phyloP scores from a whole-genome alignment of 2,113 vertebrate species.

The Anolis sagrei region DNA sequence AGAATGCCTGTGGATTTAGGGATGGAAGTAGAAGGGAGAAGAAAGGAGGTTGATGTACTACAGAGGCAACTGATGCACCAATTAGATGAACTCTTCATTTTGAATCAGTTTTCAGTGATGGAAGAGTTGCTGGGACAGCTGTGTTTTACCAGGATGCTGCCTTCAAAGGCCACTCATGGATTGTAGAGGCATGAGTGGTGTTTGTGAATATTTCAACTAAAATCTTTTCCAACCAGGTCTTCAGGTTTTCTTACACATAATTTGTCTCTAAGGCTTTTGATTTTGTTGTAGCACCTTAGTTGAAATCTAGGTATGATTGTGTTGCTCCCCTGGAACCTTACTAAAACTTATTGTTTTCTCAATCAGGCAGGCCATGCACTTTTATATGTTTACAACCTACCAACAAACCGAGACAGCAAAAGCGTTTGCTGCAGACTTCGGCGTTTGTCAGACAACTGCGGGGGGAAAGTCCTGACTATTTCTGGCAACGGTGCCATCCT shows the following conservation, averaged over 20 bases:
- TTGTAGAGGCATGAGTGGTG: neutral
- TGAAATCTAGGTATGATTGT: neutral
- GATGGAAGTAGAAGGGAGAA: neutral
- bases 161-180: neutral
- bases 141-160: neutral
- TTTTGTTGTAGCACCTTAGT: neutral
- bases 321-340: neutral
- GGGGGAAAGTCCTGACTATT: conserved; percentile 94
- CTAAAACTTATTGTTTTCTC: conserved; percentile 56
- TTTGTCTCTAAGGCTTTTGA: neutral
- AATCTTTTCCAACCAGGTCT: neutral
- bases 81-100: neutral
- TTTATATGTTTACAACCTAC: conserved; percentile 96
- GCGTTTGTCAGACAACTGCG: conserved; percentile 96
- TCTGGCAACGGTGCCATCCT: conserved; percentile 89
- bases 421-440: conserved; percentile 92
- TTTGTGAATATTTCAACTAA: neutral
- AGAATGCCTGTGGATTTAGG: neutral
- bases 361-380: conserved; percentile 90
- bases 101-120: no score
- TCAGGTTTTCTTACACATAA: neutral
- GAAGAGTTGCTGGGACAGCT: neutral
- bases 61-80: neutral
- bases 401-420: conserved; percentile 91
- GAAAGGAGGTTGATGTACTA: neutral